Percentiles rank a stretch among this genome's conserved stretches.
These are phyloP conservation scores for Denticeps clupeoides DNA, from an alignment of 2,797 vertebrate genomes.

Conservation along the genomic window DNA sequence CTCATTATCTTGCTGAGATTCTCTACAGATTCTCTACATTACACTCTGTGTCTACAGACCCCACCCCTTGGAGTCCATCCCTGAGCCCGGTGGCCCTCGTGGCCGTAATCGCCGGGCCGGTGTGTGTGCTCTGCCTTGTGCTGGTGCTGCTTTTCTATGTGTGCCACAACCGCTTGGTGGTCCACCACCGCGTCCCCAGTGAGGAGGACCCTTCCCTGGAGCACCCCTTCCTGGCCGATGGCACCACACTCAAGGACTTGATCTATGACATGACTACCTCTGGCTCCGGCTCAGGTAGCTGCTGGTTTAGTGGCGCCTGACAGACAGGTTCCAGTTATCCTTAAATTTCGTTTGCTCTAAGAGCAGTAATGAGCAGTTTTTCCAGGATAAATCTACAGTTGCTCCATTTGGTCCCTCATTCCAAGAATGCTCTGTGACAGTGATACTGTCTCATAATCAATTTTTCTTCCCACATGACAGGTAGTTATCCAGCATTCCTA, in stretches of 20 bases:
- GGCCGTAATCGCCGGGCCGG: conserved; percentile 84
- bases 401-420: too few relatives aligned
- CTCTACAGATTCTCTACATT: background rate
- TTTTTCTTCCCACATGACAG: too few relatives aligned
- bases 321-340: too few relatives aligned
- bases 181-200: conserved; percentile 87
- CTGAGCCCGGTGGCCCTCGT: conserved; percentile 86
- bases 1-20: too few relatives aligned
- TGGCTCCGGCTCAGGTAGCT: conserved; percentile 85
- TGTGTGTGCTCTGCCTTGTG: conserved; percentile 86
- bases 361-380: too few relatives aligned
- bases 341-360: too few relatives aligned
- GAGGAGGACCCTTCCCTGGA: conserved; percentile 91
- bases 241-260: conserved; percentile 91
- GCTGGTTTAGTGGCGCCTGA: background rate
- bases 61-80: conserved; percentile 39
- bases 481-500: too few relatives aligned
- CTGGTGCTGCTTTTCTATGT: conserved; percentile 86
- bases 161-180: conserved; percentile 76
- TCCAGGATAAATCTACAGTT: too few relatives aligned
- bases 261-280: conserved; percentile 99
- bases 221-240: conserved; percentile 90
- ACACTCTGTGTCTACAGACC: conserved; percentile 28
- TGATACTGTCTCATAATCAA: too few relatives aligned
- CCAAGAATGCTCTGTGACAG: too few relatives aligned